Percentiles rank a stretch among this genome's conserved stretches.
These are phyloP conservation scores for Cryptoprocta ferox DNA, from an alignment of 2,797 vertebrate genomes.

Conservation along the genomic window DNA sequence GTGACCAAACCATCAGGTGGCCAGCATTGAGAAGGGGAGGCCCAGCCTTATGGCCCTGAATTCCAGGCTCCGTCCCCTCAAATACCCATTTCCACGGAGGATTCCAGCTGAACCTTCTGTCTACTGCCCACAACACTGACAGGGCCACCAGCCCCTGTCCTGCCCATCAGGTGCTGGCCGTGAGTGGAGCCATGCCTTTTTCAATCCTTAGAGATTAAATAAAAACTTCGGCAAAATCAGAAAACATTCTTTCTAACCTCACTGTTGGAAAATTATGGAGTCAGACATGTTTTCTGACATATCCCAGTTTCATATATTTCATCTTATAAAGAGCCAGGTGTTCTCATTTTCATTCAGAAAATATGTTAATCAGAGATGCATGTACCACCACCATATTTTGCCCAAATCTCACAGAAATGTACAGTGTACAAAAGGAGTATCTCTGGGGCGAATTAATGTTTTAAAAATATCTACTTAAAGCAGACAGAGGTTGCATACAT, in stretches of 20 bases:
- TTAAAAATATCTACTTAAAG: slow-evolving; percentile 59
- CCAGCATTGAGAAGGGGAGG: neutral
- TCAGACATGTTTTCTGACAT: neutral
- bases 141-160: rapidly evolving
- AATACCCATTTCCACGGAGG: rapidly evolving
- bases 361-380: neutral
- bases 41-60: neutral
- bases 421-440: neutral
- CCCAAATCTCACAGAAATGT: neutral
- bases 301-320: neutral
- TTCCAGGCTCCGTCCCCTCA: neutral
- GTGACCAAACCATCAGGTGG: neutral
- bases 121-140: neutral
- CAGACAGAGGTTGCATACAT: neutral
- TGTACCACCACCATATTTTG: neutral
- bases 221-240: neutral
- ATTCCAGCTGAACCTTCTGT: neutral
- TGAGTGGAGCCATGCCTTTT: neutral
- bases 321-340: neutral
- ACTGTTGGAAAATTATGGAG: neutral
- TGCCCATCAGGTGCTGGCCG: neutral
- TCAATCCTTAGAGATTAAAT: neutral
- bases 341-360: slow-evolving; percentile 60
- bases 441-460: slow-evolving; percentile 13
- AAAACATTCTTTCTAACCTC: neutral